Evolutionary conservation across 2,113 vertebrate species (phyloP), one percentile per base, ranked within the genome.

Genomic region (Rhabdomys dilectus): DNA sequence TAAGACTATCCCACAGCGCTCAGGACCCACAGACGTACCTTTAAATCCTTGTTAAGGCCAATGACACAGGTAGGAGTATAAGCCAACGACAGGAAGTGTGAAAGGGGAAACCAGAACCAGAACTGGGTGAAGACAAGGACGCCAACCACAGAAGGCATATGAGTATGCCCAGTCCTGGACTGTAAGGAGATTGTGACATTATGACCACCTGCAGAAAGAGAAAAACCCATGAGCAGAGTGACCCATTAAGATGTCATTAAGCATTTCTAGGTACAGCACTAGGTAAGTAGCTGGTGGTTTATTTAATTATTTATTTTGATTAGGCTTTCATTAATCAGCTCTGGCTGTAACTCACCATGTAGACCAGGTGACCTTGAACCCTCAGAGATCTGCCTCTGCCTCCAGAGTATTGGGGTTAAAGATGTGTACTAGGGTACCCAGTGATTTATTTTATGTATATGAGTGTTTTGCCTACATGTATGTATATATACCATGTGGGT

Each of bases 81-180:
- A 90, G 99, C 99, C 98, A 99, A 95, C 0, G 99, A 99, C 97
- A 99, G 96, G 97, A 99, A 99, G 97, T 99, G 99, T 68, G 99
- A 99, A 87, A 99, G 99, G 1, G 99, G 99, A 98, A 99, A 99
- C 99, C 99, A 99, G 98, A 99, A 99, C 99, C 99, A 99, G 98
- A 99, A 99, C 99, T 99, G 99, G 82, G 99, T 99, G 97, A 99
- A 99, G 98, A 99, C 99, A 97, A 99, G 98, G 94, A 99, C 99
- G 4, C 99, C 99, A 51, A 99, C 99, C 97, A 99, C 99, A 0
- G 99, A 99, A 4, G 99, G 99, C 99, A 99, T 99, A 98, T 99
- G 99, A 73, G 99, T 99, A 96, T 99, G 99, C 60, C 99, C 99
- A 0, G 99, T 99, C 96, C 99, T 99, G 0, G 99, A 99, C 99